A percentile compares a stretch with the other conserved stretches of the same genome.
Conservation (phyloP, 2,888 invertebrate species). For the Petrolisthes manimaculis region DNA sequence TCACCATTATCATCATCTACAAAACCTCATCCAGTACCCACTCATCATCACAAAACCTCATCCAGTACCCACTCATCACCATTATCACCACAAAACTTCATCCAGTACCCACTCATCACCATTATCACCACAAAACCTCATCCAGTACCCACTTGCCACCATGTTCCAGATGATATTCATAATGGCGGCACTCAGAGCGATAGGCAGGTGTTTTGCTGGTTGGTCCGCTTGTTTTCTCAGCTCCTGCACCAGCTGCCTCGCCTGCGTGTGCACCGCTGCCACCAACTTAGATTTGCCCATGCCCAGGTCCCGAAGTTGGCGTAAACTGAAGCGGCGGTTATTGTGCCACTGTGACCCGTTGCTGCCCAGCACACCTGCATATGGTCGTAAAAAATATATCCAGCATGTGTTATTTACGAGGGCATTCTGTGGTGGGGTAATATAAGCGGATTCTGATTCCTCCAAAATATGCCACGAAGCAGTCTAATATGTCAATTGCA, state of each 20-base stretch:
- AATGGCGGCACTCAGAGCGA: neutral
- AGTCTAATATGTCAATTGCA: too few relatives aligned
- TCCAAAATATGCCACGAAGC: too few relatives aligned
- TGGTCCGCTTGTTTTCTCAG: constrained; percentile 12
- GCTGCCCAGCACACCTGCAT: constrained; percentile 18
- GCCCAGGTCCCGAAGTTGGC: constrained; percentile 37
- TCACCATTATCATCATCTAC: too few relatives aligned
- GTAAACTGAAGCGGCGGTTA: constrained; percentile 34
- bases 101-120: too few relatives aligned
- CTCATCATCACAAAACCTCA: too few relatives aligned
- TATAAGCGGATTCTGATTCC: too few relatives aligned
- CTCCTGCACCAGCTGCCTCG: neutral
- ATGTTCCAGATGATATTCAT: constrained; percentile 10
- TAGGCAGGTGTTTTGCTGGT: neutral
- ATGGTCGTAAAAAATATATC: neutral
- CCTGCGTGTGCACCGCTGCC: constrained; percentile 34
- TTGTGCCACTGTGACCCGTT: constrained; percentile 21
- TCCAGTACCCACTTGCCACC: neutral
- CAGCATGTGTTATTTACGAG: too few relatives aligned
- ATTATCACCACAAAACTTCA: too few relatives aligned
- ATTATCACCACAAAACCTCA: too few relatives aligned
- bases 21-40: too few relatives aligned
- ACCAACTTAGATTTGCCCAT: constrained; percentile 4
- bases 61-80: neutral
- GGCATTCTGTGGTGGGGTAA: too few relatives aligned